Percentiles rank a stretch among this genome's conserved stretches.
Conservation (phyloP, 2,113 vertebrate genomes). For the Ailuropoda melanoleuca region DNA sequence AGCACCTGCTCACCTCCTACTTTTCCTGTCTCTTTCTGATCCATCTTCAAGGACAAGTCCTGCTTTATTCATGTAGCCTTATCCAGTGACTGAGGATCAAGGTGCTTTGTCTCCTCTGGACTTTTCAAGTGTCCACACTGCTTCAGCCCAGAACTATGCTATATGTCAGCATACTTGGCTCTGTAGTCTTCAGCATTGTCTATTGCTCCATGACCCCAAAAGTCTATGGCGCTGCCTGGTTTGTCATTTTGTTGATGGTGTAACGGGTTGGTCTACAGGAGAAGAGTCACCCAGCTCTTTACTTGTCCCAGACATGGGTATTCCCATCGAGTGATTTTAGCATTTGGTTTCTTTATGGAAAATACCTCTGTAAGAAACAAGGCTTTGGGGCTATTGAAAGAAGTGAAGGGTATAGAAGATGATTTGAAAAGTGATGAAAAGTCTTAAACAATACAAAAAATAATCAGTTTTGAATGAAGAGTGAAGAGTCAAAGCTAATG, state of each 20-base stretch:
- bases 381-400: neutral
- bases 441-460: neutral
- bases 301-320: neutral
- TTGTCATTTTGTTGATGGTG: neutral
- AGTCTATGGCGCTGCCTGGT: neutral
- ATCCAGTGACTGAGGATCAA: neutral
- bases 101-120: neutral
- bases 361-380: neutral
- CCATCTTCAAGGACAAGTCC: neutral
- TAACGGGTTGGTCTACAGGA: neutral
- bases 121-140: neutral
- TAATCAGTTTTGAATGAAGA: neutral
- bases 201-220: neutral
- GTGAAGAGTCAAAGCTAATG: neutral
- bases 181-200: neutral
- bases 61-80: neutral
- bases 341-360: neutral
- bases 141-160: neutral
- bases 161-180: neutral
- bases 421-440: neutral
- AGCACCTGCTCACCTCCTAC: neutral
- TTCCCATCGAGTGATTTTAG: neutral
- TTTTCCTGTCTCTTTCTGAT: neutral
- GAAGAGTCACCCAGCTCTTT: neutral
- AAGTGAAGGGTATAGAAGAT: neutral